phyloP scores from a whole-genome alignment of 2,888 invertebrate species.

The Netelia fuscicornis region DNA sequence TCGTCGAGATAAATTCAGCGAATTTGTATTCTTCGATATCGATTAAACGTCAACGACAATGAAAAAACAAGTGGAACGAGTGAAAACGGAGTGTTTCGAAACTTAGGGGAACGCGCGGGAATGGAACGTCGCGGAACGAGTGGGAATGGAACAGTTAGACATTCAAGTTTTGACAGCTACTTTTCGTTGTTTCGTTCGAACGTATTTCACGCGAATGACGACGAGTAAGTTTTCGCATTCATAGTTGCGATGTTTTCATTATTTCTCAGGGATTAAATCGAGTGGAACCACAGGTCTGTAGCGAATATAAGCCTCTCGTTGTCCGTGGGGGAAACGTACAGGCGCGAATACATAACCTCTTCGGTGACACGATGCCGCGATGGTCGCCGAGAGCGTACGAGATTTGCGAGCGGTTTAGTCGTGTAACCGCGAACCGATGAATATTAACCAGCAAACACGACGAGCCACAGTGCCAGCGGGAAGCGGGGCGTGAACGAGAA shows the following conservation, averaged over 20 bases:
- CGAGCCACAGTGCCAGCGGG: conserved; percentile 57
- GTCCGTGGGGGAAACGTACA: background rate
- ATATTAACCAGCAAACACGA: conserved; percentile 84
- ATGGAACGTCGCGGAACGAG: no score
- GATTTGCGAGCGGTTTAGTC: conserved; percentile 72
- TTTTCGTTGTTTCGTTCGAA: no score
- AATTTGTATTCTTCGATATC: no score
- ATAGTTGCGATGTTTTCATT: background rate
- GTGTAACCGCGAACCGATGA: conserved; percentile 79
- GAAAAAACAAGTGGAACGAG: no score
- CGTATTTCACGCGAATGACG: background rate
- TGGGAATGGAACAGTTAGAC: no score
- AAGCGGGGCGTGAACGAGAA: conserved; percentile 64
- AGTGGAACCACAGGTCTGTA: conserved; percentile 77
- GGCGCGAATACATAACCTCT: background rate
- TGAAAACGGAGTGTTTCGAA: no score
- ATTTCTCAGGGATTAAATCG: conserved; percentile 75
- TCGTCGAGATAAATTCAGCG: background rate
- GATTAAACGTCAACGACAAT: no score
- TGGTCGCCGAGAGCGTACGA: conserved; percentile 5
- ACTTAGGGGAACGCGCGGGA: no score
- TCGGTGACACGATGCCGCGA: background rate
- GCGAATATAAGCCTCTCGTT: background rate
- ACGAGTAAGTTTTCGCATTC: background rate
- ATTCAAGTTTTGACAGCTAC: no score